phyloP scores from a whole-genome alignment of 1,140 invertebrate genomes.

The Sarcophaga bullata region DNA sequence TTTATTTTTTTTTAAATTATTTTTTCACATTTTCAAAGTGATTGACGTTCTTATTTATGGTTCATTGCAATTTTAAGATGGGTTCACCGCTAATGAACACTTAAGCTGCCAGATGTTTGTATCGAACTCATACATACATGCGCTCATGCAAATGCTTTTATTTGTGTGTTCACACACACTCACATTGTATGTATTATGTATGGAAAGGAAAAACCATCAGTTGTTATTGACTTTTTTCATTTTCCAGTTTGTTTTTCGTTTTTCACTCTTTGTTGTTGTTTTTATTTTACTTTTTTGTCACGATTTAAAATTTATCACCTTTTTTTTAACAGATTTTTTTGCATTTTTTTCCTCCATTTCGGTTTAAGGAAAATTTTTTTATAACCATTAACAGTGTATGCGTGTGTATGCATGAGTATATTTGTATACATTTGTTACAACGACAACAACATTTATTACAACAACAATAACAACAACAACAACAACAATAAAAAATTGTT shows the following conservation, averaged over 20 bases:
- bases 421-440: no score
- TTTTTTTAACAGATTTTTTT: not conserved
- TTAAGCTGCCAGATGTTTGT: conserved; percentile 34
- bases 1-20: not conserved
- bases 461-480: not conserved
- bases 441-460: no score
- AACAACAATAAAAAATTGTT: not conserved
- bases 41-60: conserved; percentile 37
- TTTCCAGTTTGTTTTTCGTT: not conserved
- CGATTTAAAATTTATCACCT: not conserved
- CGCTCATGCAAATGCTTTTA: not conserved
- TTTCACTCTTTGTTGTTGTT: no score
- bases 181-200: not conserved
- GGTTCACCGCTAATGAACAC: conserved; percentile 35
- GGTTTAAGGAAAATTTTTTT: no score
- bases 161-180: not conserved
- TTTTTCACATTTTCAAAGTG: not conserved
- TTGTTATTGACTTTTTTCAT: conserved; percentile 4
- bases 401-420: no score
- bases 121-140: not conserved
- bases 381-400: no score
- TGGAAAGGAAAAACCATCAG: not conserved
- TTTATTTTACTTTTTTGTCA: not conserved
- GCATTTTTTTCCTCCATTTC: not conserved
- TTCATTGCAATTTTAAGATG: conserved; percentile 36